Percentiles rank a stretch among this genome's conserved stretches.
These are phyloP conservation scores for Aromia moschata DNA, from an alignment of 2,888 invertebrate genomes.

Conservation along the genomic window DNA sequence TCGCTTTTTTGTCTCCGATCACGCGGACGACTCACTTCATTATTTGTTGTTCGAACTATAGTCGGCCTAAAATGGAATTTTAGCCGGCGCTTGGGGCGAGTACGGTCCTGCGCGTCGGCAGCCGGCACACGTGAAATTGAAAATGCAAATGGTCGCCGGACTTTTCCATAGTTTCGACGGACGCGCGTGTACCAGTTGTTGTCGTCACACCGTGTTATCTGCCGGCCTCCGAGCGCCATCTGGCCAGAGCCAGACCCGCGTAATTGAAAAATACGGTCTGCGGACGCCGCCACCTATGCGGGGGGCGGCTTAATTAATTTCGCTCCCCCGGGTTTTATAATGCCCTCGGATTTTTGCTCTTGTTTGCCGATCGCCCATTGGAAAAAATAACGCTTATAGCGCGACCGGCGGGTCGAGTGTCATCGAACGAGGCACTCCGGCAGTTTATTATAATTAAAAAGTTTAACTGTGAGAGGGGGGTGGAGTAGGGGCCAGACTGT, in stretches of 20 bases:
- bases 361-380: slow-evolving; percentile 35
- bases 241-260: slow-evolving; percentile 36
- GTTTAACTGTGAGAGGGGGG: background rate
- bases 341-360: slow-evolving; percentile 38
- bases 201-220: slow-evolving; percentile 40
- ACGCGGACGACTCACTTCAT: no score
- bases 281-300: slow-evolving; percentile 39
- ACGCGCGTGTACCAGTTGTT: slow-evolving; percentile 38
- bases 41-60: no score
- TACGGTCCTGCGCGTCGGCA: slow-evolving; percentile 35
- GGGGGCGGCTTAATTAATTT: slow-evolving; percentile 44
- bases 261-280: slow-evolving; percentile 48
- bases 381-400: slow-evolving; percentile 27
- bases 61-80: no score
- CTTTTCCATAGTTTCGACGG: slow-evolving; percentile 43
- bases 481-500: background rate
- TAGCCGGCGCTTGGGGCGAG: no score
- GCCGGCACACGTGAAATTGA: slow-evolving; percentile 47
- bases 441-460: slow-evolving; percentile 22
- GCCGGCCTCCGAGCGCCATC: slow-evolving; percentile 37
- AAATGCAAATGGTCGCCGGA: slow-evolving; percentile 46
- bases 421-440: background rate
- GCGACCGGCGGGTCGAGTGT: background rate
- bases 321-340: slow-evolving; percentile 33
- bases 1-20: no score